phyloP scores from a whole-genome alignment of 2,888 invertebrate species.

The Dromius quadrimaculatus region DNA sequence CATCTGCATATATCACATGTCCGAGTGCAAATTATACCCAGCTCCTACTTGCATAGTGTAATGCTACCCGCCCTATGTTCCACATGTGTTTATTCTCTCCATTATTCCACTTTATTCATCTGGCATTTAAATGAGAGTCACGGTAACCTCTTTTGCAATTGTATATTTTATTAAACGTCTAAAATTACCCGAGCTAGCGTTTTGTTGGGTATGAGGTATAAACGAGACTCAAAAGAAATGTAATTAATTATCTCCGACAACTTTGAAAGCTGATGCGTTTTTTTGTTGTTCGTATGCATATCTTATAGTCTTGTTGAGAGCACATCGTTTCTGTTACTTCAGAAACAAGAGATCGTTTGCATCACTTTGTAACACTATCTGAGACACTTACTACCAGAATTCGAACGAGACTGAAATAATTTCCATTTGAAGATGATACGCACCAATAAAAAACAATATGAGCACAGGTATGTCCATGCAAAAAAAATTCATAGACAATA shows the following conservation, averaged over 20 bases:
- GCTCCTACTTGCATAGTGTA: constrained; percentile 41
- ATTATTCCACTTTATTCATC: constrained; percentile 48
- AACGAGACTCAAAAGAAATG: constrained; percentile 13
- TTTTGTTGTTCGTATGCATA: background rate
- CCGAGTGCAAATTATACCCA: constrained; percentile 46
- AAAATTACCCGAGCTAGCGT: constrained; percentile 31
- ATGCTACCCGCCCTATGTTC: constrained; percentile 28
- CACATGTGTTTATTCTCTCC: constrained; percentile 49
- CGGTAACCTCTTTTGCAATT: constrained; percentile 47
- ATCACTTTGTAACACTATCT: constrained; percentile 2
- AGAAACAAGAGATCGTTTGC: constrained; percentile 7
- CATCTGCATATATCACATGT: constrained; percentile 52
- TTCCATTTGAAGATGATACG: too few species aligned
- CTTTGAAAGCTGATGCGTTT: constrained; percentile 30
- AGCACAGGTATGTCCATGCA: too few species aligned
- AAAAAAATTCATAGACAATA: too few species aligned
- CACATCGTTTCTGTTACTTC: constrained; percentile 8
- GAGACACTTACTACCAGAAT: background rate
- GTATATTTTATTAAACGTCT: constrained; percentile 51
- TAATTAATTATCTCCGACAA: constrained; percentile 21
- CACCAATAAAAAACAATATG: too few species aligned
- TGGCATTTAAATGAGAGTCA: constrained; percentile 48
- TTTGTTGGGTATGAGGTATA: constrained; percentile 20
- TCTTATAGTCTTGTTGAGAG: constrained; percentile 1
- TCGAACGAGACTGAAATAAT: too few species aligned